phyloP scores from a whole-genome alignment of 2,797 vertebrate genomes.

The Glyptemys insculpta region DNA sequence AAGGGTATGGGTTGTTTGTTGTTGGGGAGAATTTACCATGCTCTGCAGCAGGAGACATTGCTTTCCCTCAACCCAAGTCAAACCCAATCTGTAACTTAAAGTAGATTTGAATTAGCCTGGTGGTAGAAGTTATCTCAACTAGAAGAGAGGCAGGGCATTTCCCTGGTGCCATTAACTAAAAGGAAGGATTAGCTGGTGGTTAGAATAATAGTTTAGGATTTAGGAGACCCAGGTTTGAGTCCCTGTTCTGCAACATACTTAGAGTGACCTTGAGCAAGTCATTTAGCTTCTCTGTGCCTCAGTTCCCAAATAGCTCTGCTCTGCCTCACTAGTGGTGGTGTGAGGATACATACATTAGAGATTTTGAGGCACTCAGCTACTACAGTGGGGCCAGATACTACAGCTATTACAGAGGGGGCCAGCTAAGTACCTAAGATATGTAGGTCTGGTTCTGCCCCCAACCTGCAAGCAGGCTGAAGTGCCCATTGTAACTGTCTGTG shows the following conservation, averaged over 20 bases:
- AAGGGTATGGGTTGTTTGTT: background rate
- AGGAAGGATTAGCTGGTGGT: background rate
- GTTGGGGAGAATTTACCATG: background rate
- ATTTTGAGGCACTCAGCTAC: background rate
- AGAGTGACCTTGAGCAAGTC: background rate
- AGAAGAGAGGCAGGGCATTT: background rate
- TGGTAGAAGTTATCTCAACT: background rate
- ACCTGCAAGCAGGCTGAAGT: background rate
- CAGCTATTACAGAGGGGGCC: background rate
- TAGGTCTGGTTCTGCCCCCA: background rate
- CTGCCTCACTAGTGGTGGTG: background rate
- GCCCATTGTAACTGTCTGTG: background rate
- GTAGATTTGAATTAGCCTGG: background rate
- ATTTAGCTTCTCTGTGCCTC: background rate
- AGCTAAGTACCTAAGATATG: too few species aligned
- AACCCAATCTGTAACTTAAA: background rate
- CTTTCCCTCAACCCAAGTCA: constrained; percentile 9
- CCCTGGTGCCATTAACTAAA: background rate
- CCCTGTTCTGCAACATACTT: background rate
- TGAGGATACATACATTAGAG: background rate
- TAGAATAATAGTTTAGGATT: background rate
- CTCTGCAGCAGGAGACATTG: background rate
- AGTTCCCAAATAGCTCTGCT: background rate
- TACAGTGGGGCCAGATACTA: background rate
- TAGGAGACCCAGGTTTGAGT: background rate